These are phyloP conservation scores for Pangasius mekongensis DNA, from an alignment of 2,797 vertebrate species.

Conservation along the genomic window DNA sequence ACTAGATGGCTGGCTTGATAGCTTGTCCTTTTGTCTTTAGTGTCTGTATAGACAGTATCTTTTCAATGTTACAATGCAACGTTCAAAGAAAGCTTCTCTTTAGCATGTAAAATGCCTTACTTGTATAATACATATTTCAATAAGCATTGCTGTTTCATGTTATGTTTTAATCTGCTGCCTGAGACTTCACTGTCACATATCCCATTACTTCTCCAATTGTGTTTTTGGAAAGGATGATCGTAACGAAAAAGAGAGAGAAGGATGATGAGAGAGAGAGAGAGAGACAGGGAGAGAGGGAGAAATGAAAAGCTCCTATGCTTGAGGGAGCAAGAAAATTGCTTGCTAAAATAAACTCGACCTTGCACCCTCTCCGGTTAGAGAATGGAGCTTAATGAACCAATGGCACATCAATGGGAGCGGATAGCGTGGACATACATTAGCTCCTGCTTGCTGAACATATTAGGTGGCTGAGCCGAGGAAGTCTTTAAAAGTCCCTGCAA, in stretches of 20 bases:
- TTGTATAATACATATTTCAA: constrained; percentile 40
- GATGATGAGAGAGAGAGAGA: constrained; percentile 13
- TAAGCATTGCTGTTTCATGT: constrained; percentile 47
- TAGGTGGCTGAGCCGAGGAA: constrained; percentile 39
- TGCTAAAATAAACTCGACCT: constrained; percentile 70
- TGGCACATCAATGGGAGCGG: constrained; percentile 57
- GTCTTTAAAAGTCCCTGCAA: constrained; percentile 42
- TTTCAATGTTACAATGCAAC: not conserved
- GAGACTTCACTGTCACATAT: constrained; percentile 35
- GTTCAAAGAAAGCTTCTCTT: not conserved
- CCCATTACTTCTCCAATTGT: constrained; percentile 52
- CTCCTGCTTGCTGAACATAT: constrained; percentile 49
- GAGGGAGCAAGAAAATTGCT: constrained; percentile 63
- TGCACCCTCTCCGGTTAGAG: constrained; percentile 61
- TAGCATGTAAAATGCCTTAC: constrained; percentile 32
- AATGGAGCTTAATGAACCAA: constrained; percentile 69
- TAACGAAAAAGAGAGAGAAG: not conserved
- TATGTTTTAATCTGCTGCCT: constrained; percentile 46
- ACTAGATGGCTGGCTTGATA: not conserved
- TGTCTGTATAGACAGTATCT: not conserved
- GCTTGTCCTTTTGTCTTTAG: not conserved
- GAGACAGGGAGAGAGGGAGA: constrained; percentile 41
- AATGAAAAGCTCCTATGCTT: constrained; percentile 60
- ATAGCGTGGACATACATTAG: constrained; percentile 56
- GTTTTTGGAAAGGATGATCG: constrained; percentile 35